phyloP scores from a whole-genome alignment of 1,140 invertebrate genomes.

The Drosophila parabipectinata region DNA sequence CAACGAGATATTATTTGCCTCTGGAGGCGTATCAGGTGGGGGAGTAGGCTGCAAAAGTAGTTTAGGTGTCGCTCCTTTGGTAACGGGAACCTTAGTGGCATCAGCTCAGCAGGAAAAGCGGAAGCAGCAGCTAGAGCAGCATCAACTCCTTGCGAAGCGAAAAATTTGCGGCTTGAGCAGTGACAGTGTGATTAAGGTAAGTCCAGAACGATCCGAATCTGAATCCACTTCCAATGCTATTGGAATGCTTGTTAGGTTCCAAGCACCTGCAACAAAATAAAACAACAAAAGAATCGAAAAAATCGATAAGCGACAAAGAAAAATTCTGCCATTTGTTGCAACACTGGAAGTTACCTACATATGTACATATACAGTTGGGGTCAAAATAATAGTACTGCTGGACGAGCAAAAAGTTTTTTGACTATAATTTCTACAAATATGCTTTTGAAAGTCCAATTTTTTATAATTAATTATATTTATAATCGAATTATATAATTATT shows the following conservation, averaged over 20 bases:
- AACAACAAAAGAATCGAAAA: conserved; percentile 36
- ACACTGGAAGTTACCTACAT: not conserved
- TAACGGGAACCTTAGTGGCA: conserved; percentile 1
- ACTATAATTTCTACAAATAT: too few relatives aligned
- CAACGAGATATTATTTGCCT: conserved; percentile 70
- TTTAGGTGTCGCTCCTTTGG: conserved; percentile 39
- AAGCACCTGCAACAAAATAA: conserved; percentile 34
- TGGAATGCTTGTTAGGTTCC: not conserved
- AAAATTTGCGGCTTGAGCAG: conserved; percentile 75
- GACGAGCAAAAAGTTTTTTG: too few relatives aligned
- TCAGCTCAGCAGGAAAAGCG: conserved; percentile 37
- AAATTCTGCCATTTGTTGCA: conserved; percentile 43
- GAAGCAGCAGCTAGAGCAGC: conserved; percentile 49
- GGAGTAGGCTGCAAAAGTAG: conserved; percentile 8
- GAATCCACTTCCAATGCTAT: conserved; percentile 11
- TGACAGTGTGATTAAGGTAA: conserved; percentile 77
- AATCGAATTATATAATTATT: too few relatives aligned
- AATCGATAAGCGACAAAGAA: conserved; percentile 65
- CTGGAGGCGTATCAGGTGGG: conserved; percentile 24
- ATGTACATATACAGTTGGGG: too few relatives aligned
- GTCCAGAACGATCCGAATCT: conserved; percentile 28
- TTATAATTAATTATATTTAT: too few relatives aligned
- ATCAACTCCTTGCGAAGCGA: conserved; percentile 46
- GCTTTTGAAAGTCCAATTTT: too few relatives aligned
- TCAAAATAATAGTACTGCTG: too few relatives aligned